phyloP scores from a whole-genome alignment of 2,888 invertebrate species.

The Biston betularia region DNA sequence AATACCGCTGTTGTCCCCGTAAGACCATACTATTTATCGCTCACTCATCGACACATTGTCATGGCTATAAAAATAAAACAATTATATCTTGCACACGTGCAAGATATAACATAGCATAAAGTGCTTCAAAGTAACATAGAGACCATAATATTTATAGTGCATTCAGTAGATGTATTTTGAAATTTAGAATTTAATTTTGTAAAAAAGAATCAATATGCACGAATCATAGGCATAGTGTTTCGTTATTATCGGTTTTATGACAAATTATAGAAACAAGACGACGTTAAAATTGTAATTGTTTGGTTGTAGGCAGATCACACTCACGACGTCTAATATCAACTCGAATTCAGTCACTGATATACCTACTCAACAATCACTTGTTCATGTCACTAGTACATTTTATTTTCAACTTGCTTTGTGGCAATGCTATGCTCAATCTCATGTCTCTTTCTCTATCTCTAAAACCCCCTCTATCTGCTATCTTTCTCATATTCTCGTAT shows the following conservation, averaged over 20 bases:
- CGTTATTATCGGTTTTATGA: slow-evolving; percentile 53
- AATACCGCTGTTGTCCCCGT: slow-evolving; percentile 35
- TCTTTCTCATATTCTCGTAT: slow-evolving; percentile 52
- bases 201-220: slow-evolving; percentile 63
- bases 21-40: slow-evolving; percentile 49
- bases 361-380: slow-evolving; percentile 65
- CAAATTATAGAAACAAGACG: slow-evolving; percentile 45
- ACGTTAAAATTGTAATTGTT: slow-evolving; percentile 33
- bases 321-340: slow-evolving; percentile 52
- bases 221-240: slow-evolving; percentile 55
- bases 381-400: slow-evolving; percentile 75
- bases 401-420: slow-evolving; percentile 82
- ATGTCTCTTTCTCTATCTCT: slow-evolving; percentile 46
- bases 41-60: slow-evolving; percentile 57
- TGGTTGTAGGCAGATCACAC: slow-evolving; percentile 53
- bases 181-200: slow-evolving; percentile 49
- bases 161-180: slow-evolving; percentile 64
- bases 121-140: slow-evolving; percentile 39
- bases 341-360: slow-evolving; percentile 50
- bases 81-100: slow-evolving; percentile 55
- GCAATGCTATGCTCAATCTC: slow-evolving; percentile 81
- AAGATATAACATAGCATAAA: slow-evolving; percentile 48
- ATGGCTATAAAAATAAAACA: slow-evolving; percentile 53
- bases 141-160: slow-evolving; percentile 60
- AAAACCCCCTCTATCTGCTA: slow-evolving; percentile 52